Base-by-base conservation (phyloP, 2,797 vertebrate genomes). In the Spheniscus humboldti region DNA sequence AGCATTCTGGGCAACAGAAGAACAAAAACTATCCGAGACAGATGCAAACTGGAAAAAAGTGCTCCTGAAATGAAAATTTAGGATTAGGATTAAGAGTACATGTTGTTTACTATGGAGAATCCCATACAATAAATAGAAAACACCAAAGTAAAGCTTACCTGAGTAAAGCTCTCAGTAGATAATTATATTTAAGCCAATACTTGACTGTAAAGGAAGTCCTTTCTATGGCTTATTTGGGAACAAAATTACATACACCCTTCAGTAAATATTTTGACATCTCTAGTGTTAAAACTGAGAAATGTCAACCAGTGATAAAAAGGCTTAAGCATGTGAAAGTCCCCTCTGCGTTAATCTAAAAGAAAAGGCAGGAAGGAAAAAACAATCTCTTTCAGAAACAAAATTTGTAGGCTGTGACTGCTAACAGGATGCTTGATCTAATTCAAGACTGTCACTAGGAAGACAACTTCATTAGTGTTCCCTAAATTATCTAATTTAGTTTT, bases 361-460 rank as follows among this genome's bases (percentile, higher is more conserved):
- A 93, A 93, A 91, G 90, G n/a, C 90, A 90, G 88, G 94, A 94
- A 95, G 94, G 85, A 88, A 95, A 92, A 96, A 97, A 88, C 85
- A 95, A 72, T 75, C 56, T 80, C 56, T 81, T 88, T 67, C 57
- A 77, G 73, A 90, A 91, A 94, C 45, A 84, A 72, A 72, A 92
- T 80, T 47, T 66, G 50, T 77, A 80, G 72, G 57, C 64, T 91
- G 27, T 74, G 59, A 81, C 86, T 78, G 57, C 33, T 91, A 96
- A 95, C 90, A 96, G 90, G 93, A 96, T 93, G 92, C 80, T 86
- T 79, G 80, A 47, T 39, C 62, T 83, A 89, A 95, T 87, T 92
- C 74, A 92, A 87, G 83, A 57, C 43, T 37, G 33, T 25, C 52
- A 45, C 35, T 78, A 62, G 43, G n/a, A 94, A 87, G 47, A 59